phyloP scores from a whole-genome alignment of 2,797 vertebrate species.

The Streptopelia turtur region DNA sequence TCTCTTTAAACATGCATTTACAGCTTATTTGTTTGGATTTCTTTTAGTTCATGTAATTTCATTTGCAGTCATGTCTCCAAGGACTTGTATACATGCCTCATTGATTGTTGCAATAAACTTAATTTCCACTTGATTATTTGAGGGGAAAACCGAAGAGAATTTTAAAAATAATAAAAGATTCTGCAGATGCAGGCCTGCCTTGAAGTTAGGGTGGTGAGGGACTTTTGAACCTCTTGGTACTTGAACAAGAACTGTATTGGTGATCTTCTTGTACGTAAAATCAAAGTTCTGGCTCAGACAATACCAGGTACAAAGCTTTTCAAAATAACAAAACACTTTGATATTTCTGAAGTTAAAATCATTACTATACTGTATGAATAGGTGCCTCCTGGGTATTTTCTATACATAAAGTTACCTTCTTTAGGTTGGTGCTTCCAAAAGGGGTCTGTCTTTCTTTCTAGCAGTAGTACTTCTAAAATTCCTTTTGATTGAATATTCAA shows the following conservation, averaged over 20 bases:
- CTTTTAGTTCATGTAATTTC: neutral
- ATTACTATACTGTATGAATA: neutral
- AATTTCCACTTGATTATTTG: neutral
- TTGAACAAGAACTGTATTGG: neutral
- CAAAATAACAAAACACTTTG: neutral
- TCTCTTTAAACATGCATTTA: neutral
- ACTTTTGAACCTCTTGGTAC: neutral
- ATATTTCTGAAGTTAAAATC: neutral
- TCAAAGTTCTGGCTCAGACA: neutral
- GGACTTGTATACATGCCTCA: neutral
- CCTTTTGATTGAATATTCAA: neutral
- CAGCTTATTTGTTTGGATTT: neutral
- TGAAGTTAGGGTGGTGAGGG: neutral
- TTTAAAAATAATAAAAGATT: neutral
- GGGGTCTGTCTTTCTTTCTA: neutral
- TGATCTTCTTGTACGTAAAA: neutral
- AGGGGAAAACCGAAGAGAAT: neutral
- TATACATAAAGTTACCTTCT: neutral
- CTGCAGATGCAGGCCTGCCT: neutral
- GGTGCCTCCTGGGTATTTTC: neutral
- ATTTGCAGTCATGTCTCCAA: neutral
- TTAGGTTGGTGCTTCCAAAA: neutral
- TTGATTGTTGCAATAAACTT: neutral
- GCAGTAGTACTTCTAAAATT: neutral
- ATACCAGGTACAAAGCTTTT: neutral